phyloP scores from a whole-genome alignment of 2,113 vertebrate species.

The Otis tarda region DNA sequence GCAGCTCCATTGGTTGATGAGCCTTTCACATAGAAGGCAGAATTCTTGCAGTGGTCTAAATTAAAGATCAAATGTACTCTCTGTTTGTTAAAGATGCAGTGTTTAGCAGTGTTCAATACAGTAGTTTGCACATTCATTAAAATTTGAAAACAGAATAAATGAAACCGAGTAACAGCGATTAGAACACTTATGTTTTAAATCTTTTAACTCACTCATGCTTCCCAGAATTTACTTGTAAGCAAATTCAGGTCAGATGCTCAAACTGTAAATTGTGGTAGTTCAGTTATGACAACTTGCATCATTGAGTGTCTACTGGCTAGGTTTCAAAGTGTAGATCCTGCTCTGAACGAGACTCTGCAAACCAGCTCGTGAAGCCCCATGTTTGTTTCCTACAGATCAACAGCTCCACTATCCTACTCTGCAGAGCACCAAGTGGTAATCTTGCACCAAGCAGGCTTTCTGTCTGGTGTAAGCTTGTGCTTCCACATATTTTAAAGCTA shows the following conservation, averaged over 20 bases:
- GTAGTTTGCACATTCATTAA: not conserved
- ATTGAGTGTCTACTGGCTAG: not conserved
- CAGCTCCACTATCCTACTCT: not conserved
- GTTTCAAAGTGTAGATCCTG: not conserved
- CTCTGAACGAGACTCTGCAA: not conserved
- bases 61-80: not conserved
- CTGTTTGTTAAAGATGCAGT: not conserved
- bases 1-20: not conserved
- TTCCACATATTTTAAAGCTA: not conserved
- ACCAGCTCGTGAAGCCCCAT: not conserved
- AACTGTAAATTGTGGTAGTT: not conserved
- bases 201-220: not conserved
- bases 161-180: not conserved
- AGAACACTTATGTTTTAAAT: not conserved
- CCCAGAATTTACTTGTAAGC: not conserved
- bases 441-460: not conserved
- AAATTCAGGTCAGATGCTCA: slow-evolving; percentile 20
- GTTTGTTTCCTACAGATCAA: not conserved
- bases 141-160: slow-evolving; percentile 1
- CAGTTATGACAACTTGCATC: not conserved
- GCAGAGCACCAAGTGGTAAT: not conserved
- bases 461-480: not conserved
- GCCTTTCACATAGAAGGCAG: not conserved
- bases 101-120: not conserved
- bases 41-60: slow-evolving; percentile 11